Evolutionary conservation across 2,797 vertebrate genomes (phyloP).

Genomic region (Enteromius mattozi): DNA sequence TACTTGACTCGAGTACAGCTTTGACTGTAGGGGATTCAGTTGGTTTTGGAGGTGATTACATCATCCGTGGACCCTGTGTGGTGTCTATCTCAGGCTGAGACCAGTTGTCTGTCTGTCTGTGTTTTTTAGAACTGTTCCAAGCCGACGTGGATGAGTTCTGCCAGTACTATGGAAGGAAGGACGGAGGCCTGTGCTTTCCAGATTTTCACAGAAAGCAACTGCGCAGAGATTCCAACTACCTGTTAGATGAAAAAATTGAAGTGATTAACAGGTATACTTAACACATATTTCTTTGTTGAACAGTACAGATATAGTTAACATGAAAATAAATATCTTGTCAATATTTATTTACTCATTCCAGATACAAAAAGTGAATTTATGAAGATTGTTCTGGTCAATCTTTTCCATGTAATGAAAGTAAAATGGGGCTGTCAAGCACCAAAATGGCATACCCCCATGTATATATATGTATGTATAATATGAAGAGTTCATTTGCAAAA

Average conservation of each 20-base stretch:
- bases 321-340: not conserved
- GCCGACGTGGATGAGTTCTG: conserved; percentile 98
- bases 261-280: conserved; percentile 91
- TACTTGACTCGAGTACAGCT: conserved; percentile 59
- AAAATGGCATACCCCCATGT: not conserved
- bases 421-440: not conserved
- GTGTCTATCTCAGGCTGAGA: conserved; percentile 65
- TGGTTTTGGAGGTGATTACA: conserved; percentile 58
- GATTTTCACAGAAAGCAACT: conserved; percentile 96
- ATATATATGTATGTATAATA: not conserved
- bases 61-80: conserved; percentile 56
- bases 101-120: conserved; percentile 54
- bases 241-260: conserved; percentile 94
- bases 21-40: conserved; percentile 54
- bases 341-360: not conserved
- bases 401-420: not conserved
- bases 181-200: conserved; percentile 92
- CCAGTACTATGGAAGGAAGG: conserved; percentile 92
- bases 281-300: conserved; percentile 40
- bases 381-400: not conserved
- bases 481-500: too few relatives aligned
- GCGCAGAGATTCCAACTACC: conserved; percentile 94
- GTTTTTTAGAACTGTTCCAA: conserved; percentile 92
- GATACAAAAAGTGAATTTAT: not conserved
- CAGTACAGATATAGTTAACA: not conserved